Evolutionary conservation across 2,888 invertebrate genomes (phyloP).

Genomic region (Bembecia ichneumoniformis): DNA sequence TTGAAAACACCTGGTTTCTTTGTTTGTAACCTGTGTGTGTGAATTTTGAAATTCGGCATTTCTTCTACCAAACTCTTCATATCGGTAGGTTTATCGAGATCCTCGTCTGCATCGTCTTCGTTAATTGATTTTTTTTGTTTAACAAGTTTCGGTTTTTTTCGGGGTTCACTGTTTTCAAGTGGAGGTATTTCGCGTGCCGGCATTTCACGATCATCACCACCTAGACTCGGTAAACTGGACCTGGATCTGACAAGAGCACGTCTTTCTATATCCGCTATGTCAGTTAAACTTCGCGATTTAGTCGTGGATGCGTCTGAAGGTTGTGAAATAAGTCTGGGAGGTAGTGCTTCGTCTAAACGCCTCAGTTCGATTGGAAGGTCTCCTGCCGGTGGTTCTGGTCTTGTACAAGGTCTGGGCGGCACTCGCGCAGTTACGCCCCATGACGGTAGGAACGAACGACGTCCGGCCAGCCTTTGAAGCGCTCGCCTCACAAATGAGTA

Average conservation of each 20-base stretch:
- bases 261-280: constrained; percentile 83
- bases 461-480: constrained; percentile 86
- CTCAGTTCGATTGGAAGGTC: constrained; percentile 91
- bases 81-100: constrained; percentile 77
- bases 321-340: constrained; percentile 60
- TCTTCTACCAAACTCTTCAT: constrained; percentile 77
- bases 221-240: constrained; percentile 81
- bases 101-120: constrained; percentile 79
- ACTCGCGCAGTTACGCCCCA: constrained; percentile 72
- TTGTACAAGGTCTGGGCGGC: constrained; percentile 68
- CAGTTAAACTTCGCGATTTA: constrained; percentile 88
- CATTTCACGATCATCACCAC: constrained; percentile 47
- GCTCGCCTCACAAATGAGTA: constrained; percentile 93
- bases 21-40: constrained; percentile 51
- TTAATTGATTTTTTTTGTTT: constrained; percentile 90
- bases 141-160: constrained; percentile 79
- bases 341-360: constrained; percentile 76
- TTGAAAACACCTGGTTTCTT: constrained; percentile 78
- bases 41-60: constrained; percentile 76
- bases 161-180: constrained; percentile 65
- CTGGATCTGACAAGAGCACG: constrained; percentile 80
- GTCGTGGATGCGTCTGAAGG: constrained; percentile 73
- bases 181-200: constrained; percentile 31
- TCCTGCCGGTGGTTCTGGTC: constrained; percentile 82
- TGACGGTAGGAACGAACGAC: constrained; percentile 82